These are phyloP conservation scores for Acronicta leporina DNA, from an alignment of 2,888 invertebrate genomes.

Conservation along the genomic window DNA sequence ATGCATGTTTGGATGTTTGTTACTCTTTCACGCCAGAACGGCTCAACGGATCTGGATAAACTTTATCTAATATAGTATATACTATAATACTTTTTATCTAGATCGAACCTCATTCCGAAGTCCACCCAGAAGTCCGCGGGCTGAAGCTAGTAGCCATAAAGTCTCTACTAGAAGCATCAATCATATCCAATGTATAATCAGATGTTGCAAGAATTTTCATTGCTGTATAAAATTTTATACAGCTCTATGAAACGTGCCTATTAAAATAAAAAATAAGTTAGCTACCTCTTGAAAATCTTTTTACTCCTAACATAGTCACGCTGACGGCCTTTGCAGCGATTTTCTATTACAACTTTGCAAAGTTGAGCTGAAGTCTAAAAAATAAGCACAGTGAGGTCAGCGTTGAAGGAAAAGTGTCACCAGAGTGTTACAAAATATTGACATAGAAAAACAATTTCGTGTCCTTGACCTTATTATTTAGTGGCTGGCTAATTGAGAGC, in stretches of 20 bases:
- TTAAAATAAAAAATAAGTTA: conserved; percentile 5
- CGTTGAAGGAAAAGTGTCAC: conserved; percentile 10
- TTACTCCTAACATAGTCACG: neutral
- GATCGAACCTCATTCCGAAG: no score
- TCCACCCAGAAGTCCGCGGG: no score
- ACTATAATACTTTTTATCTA: no score
- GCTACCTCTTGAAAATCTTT: neutral
- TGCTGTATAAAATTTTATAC: neutral
- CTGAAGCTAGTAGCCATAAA: no score
- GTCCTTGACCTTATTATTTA: neutral
- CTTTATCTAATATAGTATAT: no score
- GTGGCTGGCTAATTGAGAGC: no score
- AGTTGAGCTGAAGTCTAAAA: conserved; percentile 7
- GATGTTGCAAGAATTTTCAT: neutral
- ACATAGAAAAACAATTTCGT: conserved; percentile 6
- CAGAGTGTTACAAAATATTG: neutral
- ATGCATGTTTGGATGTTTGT: no score
- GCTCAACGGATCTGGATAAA: no score
- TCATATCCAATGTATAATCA: neutral
- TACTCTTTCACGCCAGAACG: no score
- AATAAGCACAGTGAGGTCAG: conserved; percentile 16
- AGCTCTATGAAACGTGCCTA: no score
- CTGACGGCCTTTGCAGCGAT: conserved; percentile 2
- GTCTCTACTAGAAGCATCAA: no score
- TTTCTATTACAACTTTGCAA: conserved; percentile 14